phyloP scores from a whole-genome alignment of 2,113 vertebrate species.

The Buteo buteo region DNA sequence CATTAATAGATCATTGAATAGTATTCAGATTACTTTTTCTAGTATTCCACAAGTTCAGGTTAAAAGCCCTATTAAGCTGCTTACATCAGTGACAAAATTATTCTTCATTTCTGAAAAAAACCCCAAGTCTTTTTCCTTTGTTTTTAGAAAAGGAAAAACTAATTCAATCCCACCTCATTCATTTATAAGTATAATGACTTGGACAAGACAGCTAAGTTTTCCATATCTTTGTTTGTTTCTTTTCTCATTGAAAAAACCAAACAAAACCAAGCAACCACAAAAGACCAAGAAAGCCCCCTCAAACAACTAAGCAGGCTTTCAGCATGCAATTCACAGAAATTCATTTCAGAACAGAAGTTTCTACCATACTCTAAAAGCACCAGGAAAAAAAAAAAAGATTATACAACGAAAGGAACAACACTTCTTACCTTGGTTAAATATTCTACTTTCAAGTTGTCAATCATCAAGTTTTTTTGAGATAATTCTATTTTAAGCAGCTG shows the following conservation, averaged over 20 bases:
- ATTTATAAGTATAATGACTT: not conserved
- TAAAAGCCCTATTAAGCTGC: not conserved
- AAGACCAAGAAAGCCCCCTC: not conserved
- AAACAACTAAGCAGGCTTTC: not conserved
- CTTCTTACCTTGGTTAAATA: slow-evolving; percentile 87
- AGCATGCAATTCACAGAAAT: not conserved
- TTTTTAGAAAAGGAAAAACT: not conserved
- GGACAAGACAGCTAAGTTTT: not conserved
- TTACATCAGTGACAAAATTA: not conserved
- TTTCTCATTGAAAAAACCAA: not conserved
- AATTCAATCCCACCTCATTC: not conserved
- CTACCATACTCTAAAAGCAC: not conserved
- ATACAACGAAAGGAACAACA: not conserved
- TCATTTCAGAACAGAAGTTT: not conserved
- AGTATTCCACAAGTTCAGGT: not conserved
- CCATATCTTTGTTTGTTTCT: not conserved
- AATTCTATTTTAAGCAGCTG: slow-evolving; percentile 92
- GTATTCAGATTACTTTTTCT: not conserved
- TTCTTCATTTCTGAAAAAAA: not conserved
- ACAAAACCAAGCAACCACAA: not conserved
- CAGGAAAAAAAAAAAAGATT: not conserved
- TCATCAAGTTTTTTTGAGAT: slow-evolving; percentile 91
- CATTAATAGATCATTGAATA: not conserved
- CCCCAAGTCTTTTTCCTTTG: not conserved
- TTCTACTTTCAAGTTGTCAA: slow-evolving; percentile 94